Evolutionary conservation across 2,113 vertebrate genomes (phyloP), one percentile per base, ranked within the genome.

Genomic region (Poeciliopsis turrubarensis): DNA sequence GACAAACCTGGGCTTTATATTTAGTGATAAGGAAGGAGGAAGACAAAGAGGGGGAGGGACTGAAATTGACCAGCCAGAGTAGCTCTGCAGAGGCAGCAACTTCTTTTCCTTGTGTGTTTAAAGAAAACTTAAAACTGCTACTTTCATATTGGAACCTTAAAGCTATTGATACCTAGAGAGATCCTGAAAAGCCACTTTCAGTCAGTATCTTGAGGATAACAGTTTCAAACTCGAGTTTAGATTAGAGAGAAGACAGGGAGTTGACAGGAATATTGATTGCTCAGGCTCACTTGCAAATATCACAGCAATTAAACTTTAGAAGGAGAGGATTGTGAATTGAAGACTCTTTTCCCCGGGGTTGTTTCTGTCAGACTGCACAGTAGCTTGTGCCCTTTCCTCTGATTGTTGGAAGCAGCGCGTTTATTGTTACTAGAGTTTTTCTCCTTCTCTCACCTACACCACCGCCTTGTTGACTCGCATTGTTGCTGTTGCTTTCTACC

Each of bases 251-350:
- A 31, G 26, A 70, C 37, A 34, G 62, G 37, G 31, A 29, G 67
- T 27, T 68, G 44, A 72, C 41, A 10, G 26, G 68, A 77, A 65
- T 30, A 51, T 70, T 61, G 25, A 65, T 60, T 51, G 41, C 26
- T 54, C 37, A 78, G 69, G 69, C 65, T 79, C 47, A n/a, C 37
- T 34, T 81, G 37, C 3, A 41, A 1, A 67, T 68, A 79, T 75
- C 71, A 29, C 31, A 25, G 61, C 39, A 78, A 69, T 81, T 85
- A 75, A 41, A 60, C 32, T 79, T 63, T 44, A 70, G 76, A 66
- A 70, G 54, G 61, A n/a, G 66, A 70, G 12, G 69, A 70, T 68
- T 61, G 34, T 67, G 14, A 78, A 71, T 14, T 14, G 8, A 37
- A 26, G 62, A 61, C 65, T 78, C 67, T 60, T 44, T 44, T 25